A percentile compares a stretch with the other conserved stretches of the same genome.
These are phyloP conservation scores for Babylonia areolata DNA, from an alignment of 1,140 invertebrate genomes.

Conservation along the genomic window DNA sequence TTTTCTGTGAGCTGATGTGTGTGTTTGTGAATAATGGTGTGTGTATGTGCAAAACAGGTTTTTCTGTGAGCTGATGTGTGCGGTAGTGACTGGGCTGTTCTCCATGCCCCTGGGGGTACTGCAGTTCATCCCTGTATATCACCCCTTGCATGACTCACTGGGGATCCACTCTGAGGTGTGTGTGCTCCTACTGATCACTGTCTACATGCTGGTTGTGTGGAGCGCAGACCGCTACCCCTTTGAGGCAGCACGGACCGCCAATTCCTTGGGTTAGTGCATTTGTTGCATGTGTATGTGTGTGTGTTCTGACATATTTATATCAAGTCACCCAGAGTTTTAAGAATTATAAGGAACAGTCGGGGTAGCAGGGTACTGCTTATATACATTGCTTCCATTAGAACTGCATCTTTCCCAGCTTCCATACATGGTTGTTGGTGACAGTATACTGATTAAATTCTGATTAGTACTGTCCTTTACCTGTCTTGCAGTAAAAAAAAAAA, in stretches of 20 bases:
- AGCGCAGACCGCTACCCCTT: constrained; percentile 58
- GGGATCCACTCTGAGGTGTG: constrained; percentile 85
- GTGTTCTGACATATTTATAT: background rate
- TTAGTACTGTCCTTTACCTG: no score
- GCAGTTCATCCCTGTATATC: constrained; percentile 84
- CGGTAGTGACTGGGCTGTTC: constrained; percentile 79
- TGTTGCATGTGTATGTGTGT: background rate
- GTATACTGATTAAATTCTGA: no score
- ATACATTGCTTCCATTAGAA: no score
- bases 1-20: background rate
- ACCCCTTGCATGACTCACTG: constrained; percentile 84
- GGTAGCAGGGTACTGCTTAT: no score
- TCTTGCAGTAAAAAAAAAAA: no score
- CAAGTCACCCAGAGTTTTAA: no score
- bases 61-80: constrained; percentile 79
- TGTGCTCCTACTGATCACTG: constrained; percentile 78
- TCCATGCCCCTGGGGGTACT: constrained; percentile 85
- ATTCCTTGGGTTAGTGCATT: background rate
- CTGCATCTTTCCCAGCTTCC: no score
- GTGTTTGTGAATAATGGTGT: no score
- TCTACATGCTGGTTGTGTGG: constrained; percentile 80
- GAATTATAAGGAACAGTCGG: no score
- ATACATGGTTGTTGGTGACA: no score
- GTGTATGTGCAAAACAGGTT: constrained; percentile 78
- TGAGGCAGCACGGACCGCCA: constrained; percentile 29